Evolutionary conservation across 2,888 invertebrate species (phyloP), one percentile per base, ranked within the genome.

Genomic region (Epirrita christyi): DNA sequence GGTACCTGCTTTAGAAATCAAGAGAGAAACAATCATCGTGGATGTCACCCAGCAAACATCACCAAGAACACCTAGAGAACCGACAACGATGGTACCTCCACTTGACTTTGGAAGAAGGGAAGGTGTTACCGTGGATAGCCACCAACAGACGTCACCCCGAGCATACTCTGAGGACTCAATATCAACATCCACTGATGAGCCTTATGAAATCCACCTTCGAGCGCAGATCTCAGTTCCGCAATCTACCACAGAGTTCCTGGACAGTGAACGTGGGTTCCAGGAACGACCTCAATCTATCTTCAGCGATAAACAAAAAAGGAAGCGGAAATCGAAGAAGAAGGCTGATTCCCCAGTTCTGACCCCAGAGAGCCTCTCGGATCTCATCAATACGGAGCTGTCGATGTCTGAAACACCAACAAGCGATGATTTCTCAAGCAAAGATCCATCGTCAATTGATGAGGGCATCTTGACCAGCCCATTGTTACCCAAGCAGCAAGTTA

Each of bases 141-240:
- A 71, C 15, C 86, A 86, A 68, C 86, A 86, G 71, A 86, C 85
- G 10, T 93, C 94, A 27, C 94, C 95, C 2, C 92, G 94, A 63
- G 80, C 92, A 11, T 83, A 87, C 34, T 93, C 93, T 48, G 92
- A 91, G 64, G 88, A 89, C 66, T 90, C 90, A 0, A 85, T 91
- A 51, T 88, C 92, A 3, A 91, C 91, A 52, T 92, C 93, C 0
- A 89, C 89, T 4, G 93, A 93, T 61, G 93, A 93, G 64, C 90
- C 93, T 10, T 94, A 93, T 66, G 94, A 94, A 86, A 89, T 94
- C n/a, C 93, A 93, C 64, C 86, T 94, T 28, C 83, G 93, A 68
- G 93, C 94, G 37, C 91, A 93, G 59, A 91, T 94, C 14, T 89
- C 93, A 0, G 92, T 94, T 58, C 93, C 93, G 38, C 84, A 88